Percentiles rank a stretch among this genome's conserved stretches.
phyloP scores from a whole-genome alignment of 2,797 vertebrate species.

The Anolis apletophallus region DNA sequence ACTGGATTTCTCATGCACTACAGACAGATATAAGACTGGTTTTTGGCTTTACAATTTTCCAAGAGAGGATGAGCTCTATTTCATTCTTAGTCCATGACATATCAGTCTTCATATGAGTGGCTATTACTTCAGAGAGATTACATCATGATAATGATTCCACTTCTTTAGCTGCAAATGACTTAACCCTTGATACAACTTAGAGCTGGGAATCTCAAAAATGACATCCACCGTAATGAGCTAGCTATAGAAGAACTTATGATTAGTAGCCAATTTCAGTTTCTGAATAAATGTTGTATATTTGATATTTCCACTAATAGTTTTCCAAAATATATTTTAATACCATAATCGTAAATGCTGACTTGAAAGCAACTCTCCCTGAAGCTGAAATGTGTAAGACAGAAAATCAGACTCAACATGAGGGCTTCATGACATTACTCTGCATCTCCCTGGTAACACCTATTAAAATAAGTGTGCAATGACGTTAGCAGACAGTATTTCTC shows the following conservation, averaged over 20 bases:
- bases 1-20: background rate
- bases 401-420: background rate
- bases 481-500: background rate
- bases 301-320: background rate
- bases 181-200: no score
- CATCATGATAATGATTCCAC: no score
- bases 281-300: background rate
- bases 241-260: no score
- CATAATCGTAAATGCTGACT: background rate
- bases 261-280: no score
- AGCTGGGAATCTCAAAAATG: no score
- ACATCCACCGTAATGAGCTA: no score
- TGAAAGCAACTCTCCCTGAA: background rate
- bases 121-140: no score
- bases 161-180: no score
- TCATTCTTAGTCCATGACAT: background rate
- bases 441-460: background rate
- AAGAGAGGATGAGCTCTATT: background rate
- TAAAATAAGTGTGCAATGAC: background rate
- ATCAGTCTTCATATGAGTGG: background rate
- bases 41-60: background rate
- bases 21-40: background rate
- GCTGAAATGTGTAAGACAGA: background rate
- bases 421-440: no score
- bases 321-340: background rate